Evolutionary conservation across 1,140 invertebrate species (phyloP).

Genomic region (Euglossa dilemma): DNA sequence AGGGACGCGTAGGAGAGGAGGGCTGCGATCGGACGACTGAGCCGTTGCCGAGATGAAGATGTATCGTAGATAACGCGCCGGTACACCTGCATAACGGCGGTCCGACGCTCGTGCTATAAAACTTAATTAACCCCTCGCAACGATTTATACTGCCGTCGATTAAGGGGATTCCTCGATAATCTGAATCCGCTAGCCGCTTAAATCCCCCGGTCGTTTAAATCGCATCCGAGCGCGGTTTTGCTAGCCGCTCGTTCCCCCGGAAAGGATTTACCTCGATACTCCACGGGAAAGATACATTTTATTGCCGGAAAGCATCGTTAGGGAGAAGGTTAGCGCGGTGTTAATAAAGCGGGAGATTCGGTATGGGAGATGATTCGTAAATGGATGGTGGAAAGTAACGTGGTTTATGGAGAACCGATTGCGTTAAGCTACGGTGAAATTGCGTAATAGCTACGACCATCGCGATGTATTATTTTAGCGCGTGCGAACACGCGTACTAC

Average conservation of each 20-base stretch:
- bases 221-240: constrained; percentile 14
- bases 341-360: background rate
- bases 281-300: constrained; percentile 1
- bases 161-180: constrained; percentile 56
- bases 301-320: constrained; percentile 7
- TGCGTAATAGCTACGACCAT: too few relatives aligned
- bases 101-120: constrained; percentile 50
- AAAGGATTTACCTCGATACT: constrained; percentile 18
- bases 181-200: constrained; percentile 51
- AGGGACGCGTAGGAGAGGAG: background rate
- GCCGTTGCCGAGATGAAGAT: constrained; percentile 62
- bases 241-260: background rate
- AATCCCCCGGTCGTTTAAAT: constrained; percentile 33
- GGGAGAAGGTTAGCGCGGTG: background rate
- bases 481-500: too few relatives aligned
- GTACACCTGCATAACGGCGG: constrained; percentile 60
- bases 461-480: too few relatives aligned
- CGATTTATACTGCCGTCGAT: constrained; percentile 64
- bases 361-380: background rate
- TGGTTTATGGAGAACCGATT: background rate
- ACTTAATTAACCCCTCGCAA: constrained; percentile 65
- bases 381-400: too few relatives aligned
- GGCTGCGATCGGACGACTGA: constrained; percentile 26
- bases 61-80: constrained; percentile 64
- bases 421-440: too few relatives aligned